Percentiles rank a stretch among this genome's conserved stretches.
Conservation (phyloP, 2,113 vertebrate species). For the Brachypodius melanocephalos region DNA sequence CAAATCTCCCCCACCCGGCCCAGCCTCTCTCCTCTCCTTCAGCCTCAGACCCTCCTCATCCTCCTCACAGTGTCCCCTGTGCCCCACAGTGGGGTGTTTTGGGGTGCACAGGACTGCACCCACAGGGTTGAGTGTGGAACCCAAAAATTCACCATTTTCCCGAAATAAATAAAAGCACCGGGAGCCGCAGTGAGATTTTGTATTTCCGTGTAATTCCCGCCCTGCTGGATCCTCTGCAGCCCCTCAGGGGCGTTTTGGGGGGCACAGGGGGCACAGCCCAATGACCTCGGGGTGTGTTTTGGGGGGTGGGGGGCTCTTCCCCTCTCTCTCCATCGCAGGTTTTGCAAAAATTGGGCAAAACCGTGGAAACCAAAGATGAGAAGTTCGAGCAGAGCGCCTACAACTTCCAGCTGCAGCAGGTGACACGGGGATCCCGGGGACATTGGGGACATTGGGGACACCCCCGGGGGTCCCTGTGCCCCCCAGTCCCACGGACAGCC, state of each 20-base stretch:
- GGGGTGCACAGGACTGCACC: not conserved
- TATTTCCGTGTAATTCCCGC: rapidly evolving
- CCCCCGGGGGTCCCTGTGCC: not conserved
- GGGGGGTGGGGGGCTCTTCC: too few species aligned
- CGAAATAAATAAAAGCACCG: rapidly evolving
- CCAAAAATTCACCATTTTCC: rapidly evolving
- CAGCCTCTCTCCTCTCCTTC: not conserved
- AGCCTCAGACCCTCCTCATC: not conserved
- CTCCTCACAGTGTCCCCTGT: rapidly evolving
- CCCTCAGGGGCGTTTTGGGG: rapidly evolving
- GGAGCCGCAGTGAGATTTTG: rapidly evolving
- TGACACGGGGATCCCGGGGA: constrained; percentile 68
- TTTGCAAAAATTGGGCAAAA: constrained; percentile 89
- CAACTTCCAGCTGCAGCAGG: constrained; percentile 89
- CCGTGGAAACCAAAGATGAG: constrained; percentile 87
- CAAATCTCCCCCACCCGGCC: not conserved
- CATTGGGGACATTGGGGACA: not conserved
- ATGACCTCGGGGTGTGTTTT: not conserved
- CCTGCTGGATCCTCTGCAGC: rapidly evolving
- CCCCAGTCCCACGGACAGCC: not conserved
- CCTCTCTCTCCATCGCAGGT: constrained; percentile 75
- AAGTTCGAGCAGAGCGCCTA: constrained; percentile 81
- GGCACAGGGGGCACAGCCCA: not conserved
- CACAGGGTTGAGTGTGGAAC: rapidly evolving
- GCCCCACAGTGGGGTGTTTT: not conserved